Conservation (phyloP, 1,140 invertebrate species). For the Orchesella cincta region DNA sequence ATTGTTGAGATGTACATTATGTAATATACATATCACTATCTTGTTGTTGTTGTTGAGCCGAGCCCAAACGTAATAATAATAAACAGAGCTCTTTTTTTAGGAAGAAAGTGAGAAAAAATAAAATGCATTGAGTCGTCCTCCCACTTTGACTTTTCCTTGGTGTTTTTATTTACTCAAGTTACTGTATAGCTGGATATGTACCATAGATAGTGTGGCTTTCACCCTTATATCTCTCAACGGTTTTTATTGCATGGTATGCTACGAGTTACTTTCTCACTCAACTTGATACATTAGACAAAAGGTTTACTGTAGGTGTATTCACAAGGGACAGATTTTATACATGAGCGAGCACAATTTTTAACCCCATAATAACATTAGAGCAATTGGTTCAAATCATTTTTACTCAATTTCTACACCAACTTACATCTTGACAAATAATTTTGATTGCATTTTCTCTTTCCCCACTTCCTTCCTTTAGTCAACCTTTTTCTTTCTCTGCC, state of each 20-base stretch:
- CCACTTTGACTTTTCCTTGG: not conserved
- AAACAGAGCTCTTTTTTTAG: no score
- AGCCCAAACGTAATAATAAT: no score
- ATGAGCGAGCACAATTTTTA: conserved; percentile 9
- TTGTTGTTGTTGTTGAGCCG: no score
- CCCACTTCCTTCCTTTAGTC: not conserved
- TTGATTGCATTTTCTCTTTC: not conserved
- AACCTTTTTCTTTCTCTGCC: no score
- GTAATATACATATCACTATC: no score
- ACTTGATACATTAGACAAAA: not conserved
- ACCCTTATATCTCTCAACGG: not conserved
- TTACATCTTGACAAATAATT: not conserved
- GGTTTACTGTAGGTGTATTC: not conserved
- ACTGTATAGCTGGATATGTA: not conserved
- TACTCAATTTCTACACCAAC: conserved; percentile 18
- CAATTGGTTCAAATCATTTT: conserved; percentile 19
- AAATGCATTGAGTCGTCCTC: not conserved
- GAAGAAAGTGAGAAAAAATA: not conserved
- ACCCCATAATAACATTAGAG: conserved; percentile 15
- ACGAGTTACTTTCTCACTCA: no score
- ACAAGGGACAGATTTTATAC: conserved; percentile 10
- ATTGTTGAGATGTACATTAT: no score
- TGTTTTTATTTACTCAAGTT: not conserved
- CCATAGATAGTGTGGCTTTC: not conserved
- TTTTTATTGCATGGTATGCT: not conserved